Percentiles rank a stretch among this genome's conserved stretches.
These are phyloP conservation scores for Narcine bancroftii DNA, from an alignment of 2,113 vertebrate genomes.

Conservation along the genomic window DNA sequence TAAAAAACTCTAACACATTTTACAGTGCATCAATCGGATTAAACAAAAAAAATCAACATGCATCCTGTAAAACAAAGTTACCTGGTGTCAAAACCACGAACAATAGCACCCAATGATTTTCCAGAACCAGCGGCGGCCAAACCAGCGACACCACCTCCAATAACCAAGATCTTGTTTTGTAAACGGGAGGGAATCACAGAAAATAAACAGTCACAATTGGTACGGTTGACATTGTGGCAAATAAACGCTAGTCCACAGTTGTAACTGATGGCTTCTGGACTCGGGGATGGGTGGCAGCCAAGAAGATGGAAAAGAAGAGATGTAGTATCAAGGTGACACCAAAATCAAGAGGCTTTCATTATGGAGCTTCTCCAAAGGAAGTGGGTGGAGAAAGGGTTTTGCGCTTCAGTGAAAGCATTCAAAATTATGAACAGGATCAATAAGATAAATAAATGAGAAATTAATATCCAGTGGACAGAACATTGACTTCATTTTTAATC, in stretches of 20 bases:
- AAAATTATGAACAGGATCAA: background rate
- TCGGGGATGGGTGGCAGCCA: background rate
- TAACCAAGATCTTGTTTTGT: constrained; percentile 57
- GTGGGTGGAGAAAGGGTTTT: no score
- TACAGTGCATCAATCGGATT: background rate
- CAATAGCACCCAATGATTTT: constrained; percentile 69
- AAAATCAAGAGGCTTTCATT: background rate
- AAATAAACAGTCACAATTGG: background rate
- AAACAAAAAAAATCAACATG: background rate
- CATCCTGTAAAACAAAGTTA: constrained; percentile 40
- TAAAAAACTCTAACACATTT: background rate
- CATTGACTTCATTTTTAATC: background rate
- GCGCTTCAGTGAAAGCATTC: background rate
- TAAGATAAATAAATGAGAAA: background rate
- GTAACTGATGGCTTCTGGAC: background rate
- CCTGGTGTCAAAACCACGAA: constrained; percentile 67
- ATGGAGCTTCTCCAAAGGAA: background rate
- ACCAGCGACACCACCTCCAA: constrained; percentile 66
- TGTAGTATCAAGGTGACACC: no score
- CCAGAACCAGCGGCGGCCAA: constrained; percentile 67
- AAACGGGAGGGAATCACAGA: background rate
- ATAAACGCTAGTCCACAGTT: background rate
- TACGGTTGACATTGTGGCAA: background rate
- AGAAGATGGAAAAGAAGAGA: background rate
- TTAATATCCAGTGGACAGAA: background rate